Conservation (phyloP, 1,140 invertebrate genomes). For the Brachionus rotundiformis region DNA sequence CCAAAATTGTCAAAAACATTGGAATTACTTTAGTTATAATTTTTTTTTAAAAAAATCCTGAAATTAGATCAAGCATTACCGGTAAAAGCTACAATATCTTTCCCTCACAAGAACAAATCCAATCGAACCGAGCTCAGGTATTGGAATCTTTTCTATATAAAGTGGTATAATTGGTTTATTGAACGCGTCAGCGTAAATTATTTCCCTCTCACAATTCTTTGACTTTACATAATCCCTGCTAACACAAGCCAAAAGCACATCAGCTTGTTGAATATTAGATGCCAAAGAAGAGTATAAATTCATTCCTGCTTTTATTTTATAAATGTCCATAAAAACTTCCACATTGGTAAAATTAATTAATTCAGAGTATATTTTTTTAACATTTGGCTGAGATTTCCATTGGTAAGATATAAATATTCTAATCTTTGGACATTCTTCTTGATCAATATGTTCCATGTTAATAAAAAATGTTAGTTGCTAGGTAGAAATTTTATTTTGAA, state of each 20-base stretch:
- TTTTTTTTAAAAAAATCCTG: no score
- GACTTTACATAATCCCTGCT: slow-evolving; percentile 20
- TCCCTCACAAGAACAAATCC: slow-evolving; percentile 15
- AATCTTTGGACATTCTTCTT: neutral
- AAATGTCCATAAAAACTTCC: slow-evolving; percentile 39
- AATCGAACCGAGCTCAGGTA: neutral
- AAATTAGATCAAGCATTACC: neutral
- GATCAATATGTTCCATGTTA: neutral
- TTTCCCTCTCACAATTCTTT: slow-evolving; percentile 23
- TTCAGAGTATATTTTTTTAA: slow-evolving; percentile 3
- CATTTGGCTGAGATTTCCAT: slow-evolving; percentile 1
- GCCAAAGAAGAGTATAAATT: slow-evolving; percentile 22
- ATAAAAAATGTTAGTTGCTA: slow-evolving; percentile 21
- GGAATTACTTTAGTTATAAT: neutral
- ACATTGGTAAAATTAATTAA: neutral
- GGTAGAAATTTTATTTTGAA: neutral
- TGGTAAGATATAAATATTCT: slow-evolving; percentile 20
- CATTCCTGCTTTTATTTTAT: neutral
- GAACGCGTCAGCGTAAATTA: slow-evolving; percentile 24
- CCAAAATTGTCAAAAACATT: slow-evolving; percentile 27
- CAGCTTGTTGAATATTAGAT: slow-evolving; percentile 9
- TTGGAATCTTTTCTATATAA: slow-evolving; percentile 29
- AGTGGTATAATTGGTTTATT: slow-evolving; percentile 9
- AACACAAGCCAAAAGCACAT: slow-evolving; percentile 28
- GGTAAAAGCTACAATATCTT: slow-evolving; percentile 22